Percentiles rank a stretch among this genome's conserved stretches.
These are phyloP conservation scores for Bombus sibiricus DNA, from an alignment of 1,140 invertebrate genomes.

Conservation along the genomic window DNA sequence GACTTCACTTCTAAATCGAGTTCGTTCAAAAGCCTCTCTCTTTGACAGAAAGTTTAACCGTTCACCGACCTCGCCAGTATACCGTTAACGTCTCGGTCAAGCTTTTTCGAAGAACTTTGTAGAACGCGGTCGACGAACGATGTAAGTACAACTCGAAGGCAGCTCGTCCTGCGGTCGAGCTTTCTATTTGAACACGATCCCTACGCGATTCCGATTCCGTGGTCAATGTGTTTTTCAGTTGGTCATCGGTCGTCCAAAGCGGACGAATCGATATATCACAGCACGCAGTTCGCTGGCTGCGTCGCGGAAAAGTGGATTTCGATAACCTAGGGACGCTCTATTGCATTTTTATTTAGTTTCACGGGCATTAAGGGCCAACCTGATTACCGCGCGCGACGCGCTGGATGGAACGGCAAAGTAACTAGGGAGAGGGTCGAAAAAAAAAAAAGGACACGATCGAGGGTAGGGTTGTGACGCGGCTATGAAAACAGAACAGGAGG, in stretches of 20 bases:
- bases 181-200: background rate
- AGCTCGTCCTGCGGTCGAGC: conserved; percentile 28
- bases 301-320: conserved; percentile 73
- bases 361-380: conserved; percentile 71
- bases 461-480: conserved; percentile 17
- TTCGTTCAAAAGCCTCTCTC: conserved; percentile 44
- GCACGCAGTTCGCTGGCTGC: conserved; percentile 60
- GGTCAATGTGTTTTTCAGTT: conserved; percentile 58
- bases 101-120: conserved; percentile 56
- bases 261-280: conserved; percentile 66
- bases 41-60: conserved; percentile 64
- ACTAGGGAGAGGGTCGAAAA: conserved; percentile 31
- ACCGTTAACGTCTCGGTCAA: conserved; percentile 63
- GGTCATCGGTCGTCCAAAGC: conserved; percentile 51
- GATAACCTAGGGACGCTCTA: conserved; percentile 74
- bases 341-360: conserved; percentile 75
- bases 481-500: conserved; percentile 57
- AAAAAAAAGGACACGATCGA: conserved; percentile 35
- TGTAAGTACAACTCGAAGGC: conserved; percentile 36
- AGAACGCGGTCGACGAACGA: conserved; percentile 20
- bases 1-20: conserved; percentile 50
- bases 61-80: conserved; percentile 39
- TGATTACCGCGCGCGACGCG: conserved; percentile 65
- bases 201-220: background rate
- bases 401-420: conserved; percentile 66